These are phyloP conservation scores for Harpegnathos saltator DNA, from an alignment of 1,140 invertebrate species.

Conservation along the genomic window DNA sequence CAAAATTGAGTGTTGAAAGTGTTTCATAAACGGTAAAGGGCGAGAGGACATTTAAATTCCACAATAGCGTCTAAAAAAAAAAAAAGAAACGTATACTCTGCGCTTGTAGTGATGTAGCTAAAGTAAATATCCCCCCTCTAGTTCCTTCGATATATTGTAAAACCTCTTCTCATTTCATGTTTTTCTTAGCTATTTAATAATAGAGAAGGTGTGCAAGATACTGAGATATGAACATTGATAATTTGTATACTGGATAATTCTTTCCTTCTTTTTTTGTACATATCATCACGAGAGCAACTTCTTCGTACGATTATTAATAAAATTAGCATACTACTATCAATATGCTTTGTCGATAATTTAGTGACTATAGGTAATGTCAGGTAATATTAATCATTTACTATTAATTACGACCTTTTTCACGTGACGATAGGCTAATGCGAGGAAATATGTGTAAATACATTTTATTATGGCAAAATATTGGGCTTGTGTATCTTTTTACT, in stretches of 20 bases:
- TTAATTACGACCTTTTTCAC: slow-evolving; percentile 60
- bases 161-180: slow-evolving; percentile 66
- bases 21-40: slow-evolving; percentile 72
- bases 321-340: slow-evolving; percentile 69
- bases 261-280: slow-evolving; percentile 77
- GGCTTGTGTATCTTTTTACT: slow-evolving; percentile 39
- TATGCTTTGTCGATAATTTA: slow-evolving; percentile 56
- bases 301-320: slow-evolving; percentile 76
- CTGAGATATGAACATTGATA: slow-evolving; percentile 67
- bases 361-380: slow-evolving; percentile 46
- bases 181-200: slow-evolving; percentile 71
- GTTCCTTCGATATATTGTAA: slow-evolving; percentile 69
- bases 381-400: slow-evolving; percentile 58
- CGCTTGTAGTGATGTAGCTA: slow-evolving; percentile 72
- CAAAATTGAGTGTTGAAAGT: slow-evolving; percentile 72
- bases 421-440: slow-evolving; percentile 55
- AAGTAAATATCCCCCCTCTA: slow-evolving; percentile 71
- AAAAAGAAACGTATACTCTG: slow-evolving; percentile 66
- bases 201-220: slow-evolving; percentile 57
- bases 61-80: slow-evolving; percentile 63
- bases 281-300: slow-evolving; percentile 72
- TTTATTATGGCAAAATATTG: slow-evolving; percentile 59
- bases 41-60: slow-evolving; percentile 71
- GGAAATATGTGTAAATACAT: slow-evolving; percentile 62
- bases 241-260: slow-evolving; percentile 75